These are phyloP conservation scores for Macroramphosus scolopax DNA, from an alignment of 2,797 vertebrate genomes.

Conservation along the genomic window DNA sequence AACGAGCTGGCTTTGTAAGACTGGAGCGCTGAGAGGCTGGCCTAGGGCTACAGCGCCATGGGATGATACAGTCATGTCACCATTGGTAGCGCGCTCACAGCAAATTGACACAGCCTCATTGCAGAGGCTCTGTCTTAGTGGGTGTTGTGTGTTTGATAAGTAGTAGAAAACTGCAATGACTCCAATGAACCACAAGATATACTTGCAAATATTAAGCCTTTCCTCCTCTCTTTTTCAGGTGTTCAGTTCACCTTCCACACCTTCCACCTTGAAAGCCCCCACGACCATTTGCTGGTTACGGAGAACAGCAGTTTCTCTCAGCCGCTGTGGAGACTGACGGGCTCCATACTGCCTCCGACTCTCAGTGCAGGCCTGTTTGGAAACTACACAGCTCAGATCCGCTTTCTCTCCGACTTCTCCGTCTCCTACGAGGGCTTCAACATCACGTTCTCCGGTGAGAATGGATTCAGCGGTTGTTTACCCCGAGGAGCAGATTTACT, in stretches of 20 bases:
- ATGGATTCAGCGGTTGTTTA: not conserved
- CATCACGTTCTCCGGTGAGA: slow-evolving; percentile 95
- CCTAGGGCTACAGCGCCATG: slow-evolving; percentile 38
- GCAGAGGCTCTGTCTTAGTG: slow-evolving; percentile 14
- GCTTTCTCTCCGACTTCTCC: slow-evolving; percentile 97
- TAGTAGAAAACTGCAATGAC: not conserved
- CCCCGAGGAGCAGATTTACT: not conserved
- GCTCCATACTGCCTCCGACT: slow-evolving; percentile 87
- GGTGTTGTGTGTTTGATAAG: slow-evolving; percentile 39
- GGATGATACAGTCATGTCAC: slow-evolving; percentile 42
- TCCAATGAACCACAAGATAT: not conserved
- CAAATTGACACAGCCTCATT: slow-evolving; percentile 44
- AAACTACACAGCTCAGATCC: slow-evolving; percentile 96
- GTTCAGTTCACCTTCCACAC: slow-evolving; percentile 98
- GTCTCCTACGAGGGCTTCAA: slow-evolving; percentile 99
- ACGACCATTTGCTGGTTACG: slow-evolving; percentile 92
- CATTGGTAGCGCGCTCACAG: slow-evolving; percentile 38
- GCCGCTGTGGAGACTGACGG: slow-evolving; percentile 89
- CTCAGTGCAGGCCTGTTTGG: slow-evolving; percentile 94
- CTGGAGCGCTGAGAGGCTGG: slow-evolving; percentile 49
- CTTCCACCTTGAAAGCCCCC: slow-evolving; percentile 95
- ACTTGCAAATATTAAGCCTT: not conserved
- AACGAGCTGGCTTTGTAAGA: slow-evolving; percentile 50
- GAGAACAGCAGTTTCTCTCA: slow-evolving; percentile 94
- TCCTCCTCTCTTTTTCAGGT: slow-evolving; percentile 69